Percentiles rank a stretch among this genome's conserved stretches.
These are phyloP conservation scores for Indicator indicator DNA, from an alignment of 2,113 vertebrate species.

Conservation along the genomic window DNA sequence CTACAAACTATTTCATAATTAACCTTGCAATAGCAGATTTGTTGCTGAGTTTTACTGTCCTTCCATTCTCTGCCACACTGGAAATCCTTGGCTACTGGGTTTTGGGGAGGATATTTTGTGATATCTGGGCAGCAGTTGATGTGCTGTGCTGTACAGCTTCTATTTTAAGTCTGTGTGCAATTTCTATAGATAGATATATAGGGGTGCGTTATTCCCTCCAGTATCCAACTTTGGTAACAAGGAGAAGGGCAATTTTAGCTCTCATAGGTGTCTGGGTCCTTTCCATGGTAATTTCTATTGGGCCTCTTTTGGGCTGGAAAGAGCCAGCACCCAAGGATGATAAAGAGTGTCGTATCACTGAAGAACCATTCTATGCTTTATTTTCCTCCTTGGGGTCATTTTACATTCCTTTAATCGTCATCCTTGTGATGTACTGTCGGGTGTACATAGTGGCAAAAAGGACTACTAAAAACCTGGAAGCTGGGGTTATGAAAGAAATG, in stretches of 20 bases:
- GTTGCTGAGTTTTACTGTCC: conserved; percentile 91
- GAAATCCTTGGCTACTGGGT: conserved; percentile 93
- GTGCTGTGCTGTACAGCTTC: conserved; percentile 97
- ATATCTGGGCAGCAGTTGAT: conserved; percentile 96
- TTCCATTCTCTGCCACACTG: conserved; percentile 91
- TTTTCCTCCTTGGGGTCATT: conserved; percentile 98
- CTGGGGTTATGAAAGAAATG: conserved; percentile 94
- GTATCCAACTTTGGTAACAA: conserved; percentile 92
- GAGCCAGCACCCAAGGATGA: conserved; percentile 90
- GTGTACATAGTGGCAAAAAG: conserved; percentile 95
- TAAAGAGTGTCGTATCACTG: conserved; percentile 88
- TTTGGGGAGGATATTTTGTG: conserved; percentile 93
- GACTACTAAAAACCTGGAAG: conserved; percentile 95
- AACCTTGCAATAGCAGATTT: conserved; percentile 96
- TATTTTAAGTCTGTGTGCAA: conserved; percentile 95
- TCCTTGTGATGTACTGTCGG: conserved; percentile 94
- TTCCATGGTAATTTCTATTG: conserved; percentile 95
- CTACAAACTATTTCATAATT: conserved; percentile 96
- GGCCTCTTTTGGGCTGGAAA: conserved; percentile 95
- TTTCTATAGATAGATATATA: conserved; percentile 96
- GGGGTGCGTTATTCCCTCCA: conserved; percentile 93
- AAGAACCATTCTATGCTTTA: conserved; percentile 94
- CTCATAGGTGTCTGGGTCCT: conserved; percentile 91
- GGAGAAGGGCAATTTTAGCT: conserved; percentile 89
- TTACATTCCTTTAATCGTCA: conserved; percentile 93